Evolutionary conservation across 2,797 vertebrate species (phyloP), one percentile per base, ranked within the genome.

Genomic region (Eidolon dupreanum): DNA sequence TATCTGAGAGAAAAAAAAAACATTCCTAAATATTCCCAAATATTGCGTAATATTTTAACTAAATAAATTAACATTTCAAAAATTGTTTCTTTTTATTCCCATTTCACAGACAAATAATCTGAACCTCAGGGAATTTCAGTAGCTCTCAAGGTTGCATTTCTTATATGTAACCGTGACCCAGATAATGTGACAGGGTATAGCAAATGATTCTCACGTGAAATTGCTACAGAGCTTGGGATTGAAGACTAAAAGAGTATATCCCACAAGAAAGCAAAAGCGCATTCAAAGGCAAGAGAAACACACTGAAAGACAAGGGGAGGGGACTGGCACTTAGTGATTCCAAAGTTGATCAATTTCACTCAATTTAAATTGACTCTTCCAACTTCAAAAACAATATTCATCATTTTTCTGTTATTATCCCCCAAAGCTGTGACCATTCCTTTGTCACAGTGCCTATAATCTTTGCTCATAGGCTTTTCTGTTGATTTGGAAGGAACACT

Each of bases 151-250:
- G 11, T 43, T 59, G n/a, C 68, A 15, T 55, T 81, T 11, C 7
- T 78, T 74, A 41, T 7, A 57, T 24, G 5, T 65, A 36, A 87
- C 12, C 8, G 6, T 59, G 17, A 82, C 16, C 8, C 28, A 26
- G 2, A 0, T n/a, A 43, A 81, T 15, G 1, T 9, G 16, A 31
- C 7, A 22, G 0, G 2, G 4, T 31, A 0, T 8, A 38, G 26
- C 11, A 28, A 74, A 83, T 9, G 0, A 19, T 79, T 84, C 15
- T 24, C 36, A 75, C 2, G 24, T 55, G 15, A 84, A 5, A 38
- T 0, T 70, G 19, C 53, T 68, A 10, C 31, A 9, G 28, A 57
- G 1, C 2, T 28, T n/a, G 43, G 4, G 7, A 68, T 28, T 55
- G 7, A 63, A 51, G 13, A n/a, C 51, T 12, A 26, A 49, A 65